These are phyloP conservation scores for Colostygia pectinataria DNA, from an alignment of 2,888 invertebrate species.

Conservation along the genomic window DNA sequence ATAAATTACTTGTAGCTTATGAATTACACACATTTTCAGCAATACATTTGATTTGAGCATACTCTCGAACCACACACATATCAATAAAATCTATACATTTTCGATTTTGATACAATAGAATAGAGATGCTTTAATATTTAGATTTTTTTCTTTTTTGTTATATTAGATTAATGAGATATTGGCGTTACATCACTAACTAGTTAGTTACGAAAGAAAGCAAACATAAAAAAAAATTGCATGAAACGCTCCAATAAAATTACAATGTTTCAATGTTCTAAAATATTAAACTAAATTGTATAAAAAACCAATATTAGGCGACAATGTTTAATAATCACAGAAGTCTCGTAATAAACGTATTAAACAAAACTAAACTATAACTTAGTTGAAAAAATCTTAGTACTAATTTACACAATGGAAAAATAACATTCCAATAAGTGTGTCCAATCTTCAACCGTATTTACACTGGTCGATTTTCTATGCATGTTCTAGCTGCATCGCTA, in stretches of 20 bases:
- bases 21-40: constrained; percentile 38
- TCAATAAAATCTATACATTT: constrained; percentile 56
- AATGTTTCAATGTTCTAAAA: constrained; percentile 38
- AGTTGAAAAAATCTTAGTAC: constrained; percentile 43
- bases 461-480: too few species aligned
- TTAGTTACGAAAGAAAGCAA: constrained; percentile 19
- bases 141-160: constrained; percentile 18
- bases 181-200: constrained; percentile 14
- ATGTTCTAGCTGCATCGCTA: too few species aligned
- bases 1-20: constrained; percentile 44
- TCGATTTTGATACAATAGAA: constrained; percentile 24
- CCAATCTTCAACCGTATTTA: too few species aligned
- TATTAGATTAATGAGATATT: constrained; percentile 18
- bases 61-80: constrained; percentile 42
- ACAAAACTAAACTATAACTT: constrained; percentile 36
- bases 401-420: constrained; percentile 41
- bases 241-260: constrained; percentile 38
- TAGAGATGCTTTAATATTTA: constrained; percentile 1
- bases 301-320: constrained; percentile 54
- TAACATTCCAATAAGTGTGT: constrained; percentile 33
- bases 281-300: constrained; percentile 47
- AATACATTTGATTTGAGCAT: constrained; percentile 60
- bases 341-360: constrained; percentile 47
- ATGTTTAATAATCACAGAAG: constrained; percentile 62
- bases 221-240: constrained; percentile 25